These are phyloP conservation scores for Stictonetta naevosa DNA, from an alignment of 2,113 vertebrate species.

Conservation along the genomic window DNA sequence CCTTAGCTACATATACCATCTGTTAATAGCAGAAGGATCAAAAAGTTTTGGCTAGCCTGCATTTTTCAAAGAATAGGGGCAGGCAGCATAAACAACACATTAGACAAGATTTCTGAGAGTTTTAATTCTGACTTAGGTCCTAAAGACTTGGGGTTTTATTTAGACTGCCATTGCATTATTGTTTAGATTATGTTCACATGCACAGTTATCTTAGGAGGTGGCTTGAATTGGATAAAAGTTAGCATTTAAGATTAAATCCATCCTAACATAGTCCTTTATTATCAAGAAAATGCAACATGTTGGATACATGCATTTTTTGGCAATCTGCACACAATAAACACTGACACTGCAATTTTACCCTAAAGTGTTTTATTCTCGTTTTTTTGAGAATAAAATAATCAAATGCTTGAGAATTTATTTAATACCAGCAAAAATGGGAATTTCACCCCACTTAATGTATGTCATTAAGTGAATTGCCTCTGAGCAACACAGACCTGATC, in stretches of 20 bases:
- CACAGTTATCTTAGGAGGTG: background rate
- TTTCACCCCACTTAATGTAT: background rate
- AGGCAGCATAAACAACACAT: slow-evolving; percentile 69
- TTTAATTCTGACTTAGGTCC: slow-evolving; percentile 41
- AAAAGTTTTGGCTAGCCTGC: slow-evolving; percentile 86
- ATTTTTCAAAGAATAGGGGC: slow-evolving; percentile 72
- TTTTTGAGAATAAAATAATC: slow-evolving; percentile 6
- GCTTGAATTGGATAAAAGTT: slow-evolving; percentile 1
- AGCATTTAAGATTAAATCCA: background rate
- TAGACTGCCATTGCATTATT: slow-evolving; percentile 18
- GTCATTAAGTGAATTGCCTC: background rate
- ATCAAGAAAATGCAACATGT: background rate
- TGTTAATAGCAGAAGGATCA: slow-evolving; percentile 93
- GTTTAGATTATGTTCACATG: slow-evolving; percentile 22
- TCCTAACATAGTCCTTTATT: slow-evolving; percentile 7
- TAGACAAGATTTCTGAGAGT: slow-evolving; percentile 56
- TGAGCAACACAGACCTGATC: background rate
- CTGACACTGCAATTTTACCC: slow-evolving; percentile 30
- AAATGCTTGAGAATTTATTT: slow-evolving; percentile 13
- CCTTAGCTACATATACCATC: slow-evolving; percentile 92
- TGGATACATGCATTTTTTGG: background rate
- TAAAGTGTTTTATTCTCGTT: background rate
- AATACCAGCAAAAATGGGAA: background rate
- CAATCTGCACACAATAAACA: background rate
- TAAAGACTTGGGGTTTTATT: slow-evolving; percentile 34